Evolutionary conservation across 2,888 invertebrate species (phyloP), one percentile per base, ranked within the genome.

Genomic region (Terebella lapidaria): DNA sequence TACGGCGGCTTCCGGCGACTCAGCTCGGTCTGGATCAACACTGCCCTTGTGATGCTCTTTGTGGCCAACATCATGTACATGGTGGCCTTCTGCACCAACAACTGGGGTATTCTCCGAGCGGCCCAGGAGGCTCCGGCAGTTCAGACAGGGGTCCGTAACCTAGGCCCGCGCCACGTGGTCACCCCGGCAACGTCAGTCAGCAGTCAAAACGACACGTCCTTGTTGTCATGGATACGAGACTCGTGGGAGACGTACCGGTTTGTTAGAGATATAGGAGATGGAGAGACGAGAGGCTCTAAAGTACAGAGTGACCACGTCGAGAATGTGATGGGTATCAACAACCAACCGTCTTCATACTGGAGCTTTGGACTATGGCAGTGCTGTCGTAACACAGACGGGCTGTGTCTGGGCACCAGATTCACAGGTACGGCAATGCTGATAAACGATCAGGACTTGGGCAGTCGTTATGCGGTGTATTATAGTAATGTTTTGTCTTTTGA

Each of bases 351-450:
- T 18, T 42, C 25, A 54, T 2, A 54, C 28, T 67, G 67, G 67
- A 45, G 60, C 24, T 63, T 67, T 42, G 67, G 67, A 5, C 54
- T 67, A 10, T 67, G 67, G 67, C 60, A 63, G 54, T 61, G 62
- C 57, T 67, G 67, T 28, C 58, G 67, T 15, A 55, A 60, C 20
- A 29, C 53, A 1, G 63, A 66, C 28, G 63, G 63, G 10, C 30
- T 63, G 15, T 67, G 67, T 46, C 53, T 66, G 2, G 67, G 67
- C 5, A 35, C 63, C 15, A 45, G 60, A 30, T 66, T 61, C 57
- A 60, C 64, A 51, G 49, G 66, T 66, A 26, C 54, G 63, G 4
- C 20, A 49, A 18, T 49, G 22, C 49, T 49, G 49, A 20, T 18
- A 18, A 49, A 18, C 20, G 15, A 18, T 49, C 20, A 20, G 10